phyloP scores from a whole-genome alignment of 2,797 vertebrate species.

The Gymnodraco acuticeps region DNA sequence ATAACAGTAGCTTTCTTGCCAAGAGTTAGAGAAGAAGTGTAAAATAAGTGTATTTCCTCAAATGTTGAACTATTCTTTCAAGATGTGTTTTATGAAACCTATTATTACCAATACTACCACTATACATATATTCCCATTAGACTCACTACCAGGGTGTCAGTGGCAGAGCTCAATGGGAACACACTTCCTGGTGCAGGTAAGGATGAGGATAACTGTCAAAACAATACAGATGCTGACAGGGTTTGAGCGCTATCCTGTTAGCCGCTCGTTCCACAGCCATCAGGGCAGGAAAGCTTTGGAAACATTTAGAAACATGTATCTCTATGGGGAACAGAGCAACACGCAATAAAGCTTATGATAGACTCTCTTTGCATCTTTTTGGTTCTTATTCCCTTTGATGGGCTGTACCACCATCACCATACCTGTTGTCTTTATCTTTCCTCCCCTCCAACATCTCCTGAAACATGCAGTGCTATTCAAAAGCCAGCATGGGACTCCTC shows the following conservation, averaged over 20 bases:
- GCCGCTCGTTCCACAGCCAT: background rate
- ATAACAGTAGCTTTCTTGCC: background rate
- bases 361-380: slow-evolving; percentile 15
- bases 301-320: background rate
- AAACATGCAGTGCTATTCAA: slow-evolving; percentile 7
- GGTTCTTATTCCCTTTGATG: slow-evolving; percentile 36
- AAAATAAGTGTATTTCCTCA: background rate
- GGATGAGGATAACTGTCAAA: slow-evolving; percentile 21
- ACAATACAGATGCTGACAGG: slow-evolving; percentile 2
- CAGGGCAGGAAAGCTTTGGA: background rate
- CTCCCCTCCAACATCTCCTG: slow-evolving; percentile 10
- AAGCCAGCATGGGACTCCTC: slow-evolving; percentile 46
- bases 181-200: slow-evolving; percentile 6
- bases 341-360: slow-evolving; percentile 28
- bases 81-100: slow-evolving; percentile 1
- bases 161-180: slow-evolving; percentile 10
- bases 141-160: slow-evolving; percentile 2
- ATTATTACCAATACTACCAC: background rate
- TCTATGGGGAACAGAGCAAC: slow-evolving; percentile 6
- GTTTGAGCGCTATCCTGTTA: slow-evolving; percentile 1
- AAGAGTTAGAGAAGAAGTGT: background rate
- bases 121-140: background rate
- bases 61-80: slow-evolving; percentile 1
- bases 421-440: slow-evolving; percentile 31
- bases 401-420: background rate